These are phyloP conservation scores for Habroteleia sp. DNA, from an alignment of 2,888 invertebrate species.

Conservation along the genomic window DNA sequence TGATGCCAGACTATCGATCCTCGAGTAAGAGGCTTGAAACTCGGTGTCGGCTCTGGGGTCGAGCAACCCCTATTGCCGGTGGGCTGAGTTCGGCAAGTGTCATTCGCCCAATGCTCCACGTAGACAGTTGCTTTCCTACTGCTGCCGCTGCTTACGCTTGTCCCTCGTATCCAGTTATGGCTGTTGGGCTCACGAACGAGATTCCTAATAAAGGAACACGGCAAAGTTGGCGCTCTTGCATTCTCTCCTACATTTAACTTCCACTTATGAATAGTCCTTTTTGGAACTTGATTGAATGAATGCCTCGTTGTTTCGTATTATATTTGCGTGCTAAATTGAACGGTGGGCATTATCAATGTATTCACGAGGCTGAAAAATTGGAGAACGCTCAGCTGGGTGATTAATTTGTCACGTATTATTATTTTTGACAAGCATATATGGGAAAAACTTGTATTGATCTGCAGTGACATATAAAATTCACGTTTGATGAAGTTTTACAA, in stretches of 20 bases:
- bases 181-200: constrained; percentile 28
- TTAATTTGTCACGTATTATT: constrained; percentile 8
- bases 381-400: constrained; percentile 4
- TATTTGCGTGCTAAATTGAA: constrained; percentile 19
- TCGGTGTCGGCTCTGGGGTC: constrained; percentile 63
- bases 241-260: constrained; percentile 47
- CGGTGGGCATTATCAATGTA: constrained; percentile 5
- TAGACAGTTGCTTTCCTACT: constrained; percentile 37
- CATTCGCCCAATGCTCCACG: constrained; percentile 69
- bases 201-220: constrained; percentile 55
- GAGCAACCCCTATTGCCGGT: constrained; percentile 46
- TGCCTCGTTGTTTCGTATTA: constrained; percentile 34
- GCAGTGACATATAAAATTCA: too few species aligned
- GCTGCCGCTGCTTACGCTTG: constrained; percentile 20
- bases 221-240: constrained; percentile 36
- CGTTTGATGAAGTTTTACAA: too few species aligned
- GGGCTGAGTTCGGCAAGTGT: constrained; percentile 69
- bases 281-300: constrained; percentile 47
- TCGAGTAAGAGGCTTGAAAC: constrained; percentile 73
- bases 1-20: constrained; percentile 78
- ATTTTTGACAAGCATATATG: background rate
- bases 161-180: constrained; percentile 57
- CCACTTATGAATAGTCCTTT: constrained; percentile 57
- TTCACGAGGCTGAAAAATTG: constrained; percentile 6
- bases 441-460: background rate